Evolutionary conservation across 1,140 invertebrate species (phyloP).

Genomic region (Sitobion miscanthi): DNA sequence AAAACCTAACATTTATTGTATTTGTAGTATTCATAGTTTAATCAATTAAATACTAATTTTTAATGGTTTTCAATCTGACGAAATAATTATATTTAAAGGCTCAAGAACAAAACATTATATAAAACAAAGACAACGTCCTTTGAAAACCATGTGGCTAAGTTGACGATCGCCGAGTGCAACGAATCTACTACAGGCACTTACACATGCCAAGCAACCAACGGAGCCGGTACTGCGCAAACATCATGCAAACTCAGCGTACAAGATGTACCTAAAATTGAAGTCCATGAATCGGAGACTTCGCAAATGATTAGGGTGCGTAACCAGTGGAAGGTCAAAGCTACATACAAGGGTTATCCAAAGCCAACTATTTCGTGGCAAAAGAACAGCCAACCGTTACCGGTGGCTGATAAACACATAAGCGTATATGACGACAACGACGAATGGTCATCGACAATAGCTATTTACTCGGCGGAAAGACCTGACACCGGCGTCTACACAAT

Average conservation of each 20-base stretch:
- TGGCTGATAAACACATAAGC: slow-evolving; percentile 62
- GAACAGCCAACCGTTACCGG: slow-evolving; percentile 66
- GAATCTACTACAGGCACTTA: slow-evolving; percentile 73
- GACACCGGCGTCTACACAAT: slow-evolving; percentile 73
- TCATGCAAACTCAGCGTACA: slow-evolving; percentile 71
- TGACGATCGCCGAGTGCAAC: slow-evolving; percentile 72
- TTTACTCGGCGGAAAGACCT: slow-evolving; percentile 68
- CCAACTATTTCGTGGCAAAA: slow-evolving; percentile 73
- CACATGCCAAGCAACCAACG: slow-evolving; percentile 75
- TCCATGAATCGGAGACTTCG: slow-evolving; percentile 68
- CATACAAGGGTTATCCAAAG: slow-evolving; percentile 71
- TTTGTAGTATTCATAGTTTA: neutral
- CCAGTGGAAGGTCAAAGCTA: slow-evolving; percentile 70
- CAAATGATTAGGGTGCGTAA: slow-evolving; percentile 70
- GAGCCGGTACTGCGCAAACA: slow-evolving; percentile 75
- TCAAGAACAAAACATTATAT: slow-evolving; percentile 64
- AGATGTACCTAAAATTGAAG: slow-evolving; percentile 70
- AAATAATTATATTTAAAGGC: slow-evolving; percentile 61
- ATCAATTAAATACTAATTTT: neutral
- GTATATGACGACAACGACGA: slow-evolving; percentile 68
- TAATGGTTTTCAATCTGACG: neutral
- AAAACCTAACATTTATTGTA: neutral
- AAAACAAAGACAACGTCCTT: slow-evolving; percentile 67
- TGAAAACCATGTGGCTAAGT: slow-evolving; percentile 76
- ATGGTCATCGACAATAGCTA: slow-evolving; percentile 68